Percentiles rank a stretch among this genome's conserved stretches.
These are phyloP conservation scores for Lophochroa leadbeateri DNA, from an alignment of 2,113 vertebrate species.

Conservation along the genomic window DNA sequence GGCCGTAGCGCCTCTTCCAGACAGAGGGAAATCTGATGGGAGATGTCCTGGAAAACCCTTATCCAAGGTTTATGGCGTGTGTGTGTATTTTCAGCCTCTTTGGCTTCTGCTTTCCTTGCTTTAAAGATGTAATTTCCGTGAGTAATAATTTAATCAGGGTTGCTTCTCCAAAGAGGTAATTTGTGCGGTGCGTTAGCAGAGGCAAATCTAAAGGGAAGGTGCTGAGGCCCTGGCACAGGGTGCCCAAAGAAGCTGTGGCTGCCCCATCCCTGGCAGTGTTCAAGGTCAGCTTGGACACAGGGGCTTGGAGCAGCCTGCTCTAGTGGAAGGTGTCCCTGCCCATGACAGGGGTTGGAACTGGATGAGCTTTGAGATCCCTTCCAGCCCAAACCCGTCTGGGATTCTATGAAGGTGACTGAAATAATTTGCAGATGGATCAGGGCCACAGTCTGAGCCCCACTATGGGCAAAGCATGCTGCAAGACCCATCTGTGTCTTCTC, in stretches of 20 bases:
- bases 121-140: neutral
- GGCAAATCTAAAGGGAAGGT: neutral
- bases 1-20: rapidly evolving
- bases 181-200: neutral
- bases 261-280: neutral
- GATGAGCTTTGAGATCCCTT: neutral
- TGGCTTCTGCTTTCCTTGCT: neutral
- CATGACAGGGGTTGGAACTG: neutral
- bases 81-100: neutral
- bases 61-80: too few species aligned
- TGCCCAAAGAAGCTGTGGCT: neutral
- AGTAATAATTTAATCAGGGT: neutral
- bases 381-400: neutral
- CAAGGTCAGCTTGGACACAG: neutral
- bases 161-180: neutral
- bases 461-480: neutral
- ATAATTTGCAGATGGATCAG: neutral
- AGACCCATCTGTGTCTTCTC: neutral
- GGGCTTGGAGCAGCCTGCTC: too few species aligned
- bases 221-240: neutral
- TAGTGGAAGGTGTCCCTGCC: neutral
- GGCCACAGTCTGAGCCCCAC: neutral
- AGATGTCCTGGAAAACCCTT: neutral
- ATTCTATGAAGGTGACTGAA: neutral
- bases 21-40: neutral